Evolutionary conservation across 2,113 vertebrate species (phyloP).

Genomic region (Dipodomys stephensi): DNA sequence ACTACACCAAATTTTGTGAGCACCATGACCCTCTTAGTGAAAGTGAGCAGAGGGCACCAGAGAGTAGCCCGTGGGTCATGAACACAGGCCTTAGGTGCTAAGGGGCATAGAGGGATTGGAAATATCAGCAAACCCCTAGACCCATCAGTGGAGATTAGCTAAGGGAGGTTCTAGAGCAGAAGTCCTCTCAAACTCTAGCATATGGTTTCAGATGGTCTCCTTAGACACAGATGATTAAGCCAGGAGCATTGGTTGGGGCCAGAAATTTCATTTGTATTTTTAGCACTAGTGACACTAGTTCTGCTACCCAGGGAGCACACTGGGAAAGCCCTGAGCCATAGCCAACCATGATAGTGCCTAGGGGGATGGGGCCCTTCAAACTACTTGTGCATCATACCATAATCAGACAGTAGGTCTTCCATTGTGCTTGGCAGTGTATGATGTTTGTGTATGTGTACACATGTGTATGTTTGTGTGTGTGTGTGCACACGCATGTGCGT

Average conservation of each 20-base stretch:
- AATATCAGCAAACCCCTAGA: not conserved
- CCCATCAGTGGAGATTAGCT: not conserved
- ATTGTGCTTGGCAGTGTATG: not conserved
- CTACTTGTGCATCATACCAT: not conserved
- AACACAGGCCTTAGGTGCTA: accelerated
- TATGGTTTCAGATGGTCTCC: not conserved
- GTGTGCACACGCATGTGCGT: too few species aligned
- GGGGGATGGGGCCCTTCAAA: too few species aligned
- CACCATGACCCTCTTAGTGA: not conserved
- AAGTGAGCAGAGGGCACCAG: not conserved
- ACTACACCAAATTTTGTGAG: not conserved
- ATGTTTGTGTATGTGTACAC: not conserved
- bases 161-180: not conserved
- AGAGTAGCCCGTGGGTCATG: too few species aligned
- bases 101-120: not conserved
- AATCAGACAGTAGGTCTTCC: not conserved
- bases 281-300: not conserved
- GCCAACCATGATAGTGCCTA: not conserved
- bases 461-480: not conserved
- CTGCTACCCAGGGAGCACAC: not conserved
- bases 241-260: not conserved
- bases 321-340: not conserved
- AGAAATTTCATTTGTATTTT: not conserved
- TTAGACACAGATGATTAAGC: not conserved
- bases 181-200: not conserved